Conservation (phyloP, 2,888 invertebrate genomes). For the Acleris sparsana region DNA sequence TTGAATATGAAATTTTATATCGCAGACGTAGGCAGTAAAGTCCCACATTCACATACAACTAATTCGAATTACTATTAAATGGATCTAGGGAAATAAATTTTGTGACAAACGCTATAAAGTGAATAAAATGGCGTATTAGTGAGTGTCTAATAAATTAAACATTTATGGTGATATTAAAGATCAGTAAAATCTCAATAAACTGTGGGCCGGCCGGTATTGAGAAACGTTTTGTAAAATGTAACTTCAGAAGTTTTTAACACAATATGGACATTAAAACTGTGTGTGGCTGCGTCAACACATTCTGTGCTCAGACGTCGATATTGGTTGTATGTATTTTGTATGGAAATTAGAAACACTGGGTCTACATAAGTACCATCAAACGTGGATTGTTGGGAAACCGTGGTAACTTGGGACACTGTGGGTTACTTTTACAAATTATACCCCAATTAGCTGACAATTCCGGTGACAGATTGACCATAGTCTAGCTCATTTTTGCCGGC, state of each 20-base stretch:
- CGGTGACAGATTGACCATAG: too few relatives aligned
- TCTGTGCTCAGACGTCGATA: too few relatives aligned
- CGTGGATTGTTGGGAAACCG: too few relatives aligned
- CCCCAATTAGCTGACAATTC: too few relatives aligned
- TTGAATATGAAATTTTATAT: constrained; percentile 32
- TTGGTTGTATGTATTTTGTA: too few relatives aligned
- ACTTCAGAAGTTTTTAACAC: constrained; percentile 12
- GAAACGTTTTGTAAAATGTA: constrained; percentile 46
- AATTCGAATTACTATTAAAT: constrained; percentile 71
- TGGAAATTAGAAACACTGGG: too few relatives aligned
- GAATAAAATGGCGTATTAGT: constrained; percentile 75
- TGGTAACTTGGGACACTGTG: too few relatives aligned
- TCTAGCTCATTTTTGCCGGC: too few relatives aligned
- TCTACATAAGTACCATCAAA: too few relatives aligned
- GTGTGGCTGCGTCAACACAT: too few relatives aligned
- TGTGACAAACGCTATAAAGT: constrained; percentile 67
- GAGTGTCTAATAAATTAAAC: constrained; percentile 70
- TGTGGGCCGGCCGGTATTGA: constrained; percentile 59
- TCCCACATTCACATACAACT: constrained; percentile 59
- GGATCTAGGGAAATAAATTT: constrained; percentile 69
- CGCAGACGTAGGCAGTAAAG: constrained; percentile 22
- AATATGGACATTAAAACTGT: background rate
- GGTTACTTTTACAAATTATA: too few relatives aligned
- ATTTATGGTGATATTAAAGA: constrained; percentile 77
- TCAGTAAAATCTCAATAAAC: constrained; percentile 75